Base-by-base conservation (phyloP, 2,888 invertebrate genomes). In the Eurytoma adleriae region DNA sequence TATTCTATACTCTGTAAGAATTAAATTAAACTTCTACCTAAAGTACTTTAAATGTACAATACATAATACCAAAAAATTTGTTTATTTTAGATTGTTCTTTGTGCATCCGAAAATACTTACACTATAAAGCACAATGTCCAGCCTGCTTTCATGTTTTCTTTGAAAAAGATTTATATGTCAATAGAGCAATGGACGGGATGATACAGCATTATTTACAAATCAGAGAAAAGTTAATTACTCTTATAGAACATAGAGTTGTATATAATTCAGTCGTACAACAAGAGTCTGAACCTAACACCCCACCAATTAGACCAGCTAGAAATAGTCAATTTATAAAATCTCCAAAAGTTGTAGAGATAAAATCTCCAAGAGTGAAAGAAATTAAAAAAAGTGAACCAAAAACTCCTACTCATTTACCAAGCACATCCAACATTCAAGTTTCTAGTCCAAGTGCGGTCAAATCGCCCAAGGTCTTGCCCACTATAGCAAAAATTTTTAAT, bases 41-140 rank as follows among this genome's bases (percentile, higher is more conserved):
- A 4, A 50, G 12, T 50, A 50, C 12, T 50, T 50, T 50, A 10
- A 50, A 50, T 50, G 50, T 50, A 50, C 12, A 50, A 50, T 16
- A 54, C 3, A 54, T 54, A 54, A 16, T 1, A 54, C n/a, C 4
- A 54, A 54, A 27, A 68, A 62, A 50, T 81, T 77, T 62, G 67
- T 62, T 67, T 48, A 48, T 67, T 73, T 74, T 86, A 92, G 92
- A 91, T 88, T 93, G 93, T 84, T 92, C 92, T 0, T 78, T 92
- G 40, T 93, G 93, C 83, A 92, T 93, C 70, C 88, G 93, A 70
- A 91, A 91, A 67, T 92, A 91, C 84, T 88, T 92, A 81, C 90
- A 90, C 80, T 92, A 91, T 82, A 92, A 92, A 85, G 88, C 90
- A 0, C 90, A 91, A 78, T 93, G 92, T 83, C 93, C 93, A 1